Base-by-base conservation (phyloP, 1,140 invertebrate species). In the Oreohelix idahoensis region DNA sequence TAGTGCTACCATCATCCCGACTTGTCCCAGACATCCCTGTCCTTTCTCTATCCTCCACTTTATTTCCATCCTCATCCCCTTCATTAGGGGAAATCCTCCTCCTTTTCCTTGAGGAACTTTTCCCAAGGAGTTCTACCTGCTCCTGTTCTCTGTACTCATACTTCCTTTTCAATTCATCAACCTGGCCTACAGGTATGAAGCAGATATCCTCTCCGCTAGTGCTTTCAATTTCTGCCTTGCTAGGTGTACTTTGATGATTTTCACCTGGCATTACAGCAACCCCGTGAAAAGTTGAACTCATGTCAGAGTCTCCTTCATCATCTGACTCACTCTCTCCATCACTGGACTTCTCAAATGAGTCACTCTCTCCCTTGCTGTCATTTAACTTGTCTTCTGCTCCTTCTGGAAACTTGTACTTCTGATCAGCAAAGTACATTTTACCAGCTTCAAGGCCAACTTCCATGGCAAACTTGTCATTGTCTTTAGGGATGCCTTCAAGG, bases 131-230 rank as follows among this genome's bases (percentile, higher is more conserved):
- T 29, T 81, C 63, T 32, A 58, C 20, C 10, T 70, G 66, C 36
- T 71, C 79, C 15, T 71, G 79, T 11, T 81, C 39, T 26, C 39
- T 49, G 39, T 38, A 66, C 39, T 81, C 79, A 42, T 35, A 49
- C 71, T 82, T 82, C n/a, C 80, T 74, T 39, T 82, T 82, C 20
- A n/a, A 51, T 8, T 58, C 70, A 82, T 82, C 71, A 39, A 75
- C 51, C 49, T 82, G 70, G 20, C 45, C 70, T 39, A 74, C 80
- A 2, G 80, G 80, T 13, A 82, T 17, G 45, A 82, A 82, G 53
- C 80, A 74, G 36, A 82, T 82, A 15, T 82, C 80, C 4, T 81
- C 79, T 1, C 1, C 63, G 35, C 0, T 11, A 1, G 51, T 39
- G 32, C 23, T 66, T 15, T 79, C 77, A 26, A 69, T 35, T 26